Conservation (phyloP, 2,888 invertebrate species). For the Euplagia quadripunctaria region DNA sequence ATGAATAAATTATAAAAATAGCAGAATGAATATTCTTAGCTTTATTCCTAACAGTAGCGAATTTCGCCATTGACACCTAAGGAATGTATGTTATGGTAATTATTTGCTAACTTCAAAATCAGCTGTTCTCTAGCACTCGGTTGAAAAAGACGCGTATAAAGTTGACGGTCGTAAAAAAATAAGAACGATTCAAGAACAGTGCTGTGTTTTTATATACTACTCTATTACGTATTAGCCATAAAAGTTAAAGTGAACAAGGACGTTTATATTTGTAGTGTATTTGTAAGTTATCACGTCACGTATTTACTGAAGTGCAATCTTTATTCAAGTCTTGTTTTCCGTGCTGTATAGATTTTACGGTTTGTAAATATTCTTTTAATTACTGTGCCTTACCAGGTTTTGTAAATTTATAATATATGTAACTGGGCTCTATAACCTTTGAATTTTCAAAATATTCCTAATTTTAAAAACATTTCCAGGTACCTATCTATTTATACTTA, state of each 20-base stretch:
- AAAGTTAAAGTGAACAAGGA: slow-evolving; percentile 35
- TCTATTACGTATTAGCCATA: slow-evolving; percentile 15
- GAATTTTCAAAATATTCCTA: background rate
- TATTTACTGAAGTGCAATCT: slow-evolving; percentile 13
- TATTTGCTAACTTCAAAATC: slow-evolving; percentile 29
- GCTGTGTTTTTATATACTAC: slow-evolving; percentile 6
- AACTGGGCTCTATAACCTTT: background rate
- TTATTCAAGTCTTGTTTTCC: background rate
- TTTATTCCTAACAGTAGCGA: background rate
- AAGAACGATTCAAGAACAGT: slow-evolving; percentile 21
- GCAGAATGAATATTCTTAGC: background rate
- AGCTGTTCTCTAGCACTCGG: slow-evolving; percentile 39
- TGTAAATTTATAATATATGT: background rate
- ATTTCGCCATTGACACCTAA: background rate
- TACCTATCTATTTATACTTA: background rate
- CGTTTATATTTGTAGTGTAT: slow-evolving; percentile 13
- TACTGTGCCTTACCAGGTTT: background rate
- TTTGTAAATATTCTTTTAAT: background rate
- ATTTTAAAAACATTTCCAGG: background rate
- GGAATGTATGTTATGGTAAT: background rate
- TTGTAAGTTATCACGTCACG: slow-evolving; percentile 7
- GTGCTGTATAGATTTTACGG: background rate
- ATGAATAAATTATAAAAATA: background rate
- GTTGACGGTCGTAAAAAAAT: slow-evolving; percentile 25
- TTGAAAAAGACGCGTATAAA: slow-evolving; percentile 23